A percentile compares a stretch with the other conserved stretches of the same genome.
Conservation (phyloP, 2,797 vertebrate species). For the Sciaenops ocellatus region DNA sequence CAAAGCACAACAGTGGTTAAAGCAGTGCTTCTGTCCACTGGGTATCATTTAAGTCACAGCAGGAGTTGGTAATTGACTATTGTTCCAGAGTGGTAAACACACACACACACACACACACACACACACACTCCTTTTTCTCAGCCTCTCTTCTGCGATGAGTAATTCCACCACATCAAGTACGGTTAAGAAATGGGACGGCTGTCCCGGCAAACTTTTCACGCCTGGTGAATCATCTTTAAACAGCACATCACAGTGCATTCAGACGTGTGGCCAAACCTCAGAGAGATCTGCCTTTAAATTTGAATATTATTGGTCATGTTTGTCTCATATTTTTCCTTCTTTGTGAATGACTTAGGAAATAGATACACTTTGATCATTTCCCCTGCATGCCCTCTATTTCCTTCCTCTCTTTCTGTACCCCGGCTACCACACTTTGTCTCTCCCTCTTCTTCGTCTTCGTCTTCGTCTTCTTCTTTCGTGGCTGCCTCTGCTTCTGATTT, state of each 20-base stretch:
- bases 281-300: conserved; percentile 39
- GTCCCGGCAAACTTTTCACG: conserved; percentile 37
- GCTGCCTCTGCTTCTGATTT: conserved; percentile 77
- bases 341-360: conserved; percentile 46
- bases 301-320: conserved; percentile 43
- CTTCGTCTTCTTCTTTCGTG: conserved; percentile 51
- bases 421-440: conserved; percentile 54
- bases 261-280: conserved; percentile 35
- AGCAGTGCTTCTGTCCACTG: conserved; percentile 85
- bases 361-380: conserved; percentile 64
- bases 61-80: conserved; percentile 71
- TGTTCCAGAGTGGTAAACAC: conserved; percentile 80
- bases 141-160: conserved; percentile 60
- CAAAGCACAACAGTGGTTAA: conserved; percentile 83
- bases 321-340: conserved; percentile 50
- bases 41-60: conserved; percentile 85
- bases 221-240: conserved; percentile 34
- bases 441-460: conserved; percentile 23
- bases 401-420: conserved; percentile 23
- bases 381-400: conserved; percentile 41
- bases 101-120: neutral
- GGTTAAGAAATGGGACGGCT: conserved; percentile 25
- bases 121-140: conserved; percentile 56
- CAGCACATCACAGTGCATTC: conserved; percentile 34
- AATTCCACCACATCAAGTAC: conserved; percentile 75